A percentile compares a stretch with the other conserved stretches of the same genome.
These are phyloP conservation scores for Drosophila rhopaloa DNA, from an alignment of 1,140 invertebrate species.

Conservation along the genomic window DNA sequence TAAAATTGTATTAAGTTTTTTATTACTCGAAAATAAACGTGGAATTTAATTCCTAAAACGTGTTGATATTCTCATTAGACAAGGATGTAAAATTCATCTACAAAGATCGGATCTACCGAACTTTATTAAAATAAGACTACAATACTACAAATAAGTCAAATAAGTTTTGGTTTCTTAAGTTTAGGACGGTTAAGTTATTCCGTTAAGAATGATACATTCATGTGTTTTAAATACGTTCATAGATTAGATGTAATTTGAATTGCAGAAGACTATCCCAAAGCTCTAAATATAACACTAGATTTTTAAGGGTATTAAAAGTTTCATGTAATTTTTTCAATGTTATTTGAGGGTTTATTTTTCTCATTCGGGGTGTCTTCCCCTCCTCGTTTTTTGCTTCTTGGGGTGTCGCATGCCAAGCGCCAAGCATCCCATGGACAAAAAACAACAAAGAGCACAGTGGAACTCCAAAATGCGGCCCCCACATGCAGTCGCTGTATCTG, in stretches of 20 bases:
- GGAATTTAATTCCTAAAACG: background rate
- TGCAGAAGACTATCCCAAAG: background rate
- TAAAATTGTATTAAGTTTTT: too few relatives aligned
- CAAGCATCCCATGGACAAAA: constrained; percentile 42
- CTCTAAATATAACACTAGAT: background rate
- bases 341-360: background rate
- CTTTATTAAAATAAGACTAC: too few relatives aligned
- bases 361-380: constrained; percentile 2
- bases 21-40: background rate
- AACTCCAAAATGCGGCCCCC: constrained; percentile 56
- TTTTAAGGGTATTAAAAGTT: background rate
- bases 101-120: too few relatives aligned
- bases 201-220: too few relatives aligned
- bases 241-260: too few relatives aligned
- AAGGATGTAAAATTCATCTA: too few relatives aligned
- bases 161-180: too few relatives aligned
- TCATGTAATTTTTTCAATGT: background rate
- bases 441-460: constrained; percentile 10
- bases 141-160: too few relatives aligned
- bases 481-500: constrained; percentile 37
- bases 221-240: too few relatives aligned
- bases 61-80: too few relatives aligned
- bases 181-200: too few relatives aligned
- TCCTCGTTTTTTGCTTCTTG: background rate
- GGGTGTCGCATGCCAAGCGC: constrained; percentile 69